Base-by-base conservation (phyloP, 1,140 invertebrate genomes). In the Nephotettix cincticeps region DNA sequence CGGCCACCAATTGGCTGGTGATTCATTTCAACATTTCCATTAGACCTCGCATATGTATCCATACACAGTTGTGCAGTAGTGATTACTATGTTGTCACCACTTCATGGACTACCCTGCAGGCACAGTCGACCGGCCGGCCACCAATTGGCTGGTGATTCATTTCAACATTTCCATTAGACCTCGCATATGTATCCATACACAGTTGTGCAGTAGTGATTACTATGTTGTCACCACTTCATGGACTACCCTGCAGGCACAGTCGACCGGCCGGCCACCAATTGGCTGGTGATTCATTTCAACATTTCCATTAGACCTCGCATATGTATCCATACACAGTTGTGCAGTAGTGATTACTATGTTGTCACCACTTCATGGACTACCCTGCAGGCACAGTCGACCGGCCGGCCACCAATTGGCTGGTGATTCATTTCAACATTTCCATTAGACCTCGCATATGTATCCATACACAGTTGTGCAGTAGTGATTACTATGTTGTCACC, bases 101-200 rank as follows among this genome's bases (percentile, higher is more conserved):
- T n/a, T n/a, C n/a, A n/a, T 61, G 23, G 25, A 51, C 19, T 6
- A 51, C 47, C 6, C 47, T 51, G 47, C 27, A 61, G 21, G 56
- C 56, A 21, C 23, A 23, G 56, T 2, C 23, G 6, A 29, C 21
- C 56, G n/a, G 9, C n/a, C 47, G 25, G 25, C 56, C 1, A 29
- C 21, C 56, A 61, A 61, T 61, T 29, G 27, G n/a, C 56, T 13
- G 56, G 56, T 61, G 56, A 61, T 61, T 61, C 56, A 61, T 61
- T 14, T 25, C 21, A 4, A 61, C 27, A 61, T 61, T 61, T 61
- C 56, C 25, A 61, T 61, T 61, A 61, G 47, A 51, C 47, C 4
- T n/a, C 19, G 21, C 47, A 51, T 21, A 9, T 4, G 4, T n/a
- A 51, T 4, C n/a, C 4, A 3, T 17, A 51, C 47, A 51, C 21